phyloP scores from a whole-genome alignment of 2,888 invertebrate species.

The Polylopha cassiicola region DNA sequence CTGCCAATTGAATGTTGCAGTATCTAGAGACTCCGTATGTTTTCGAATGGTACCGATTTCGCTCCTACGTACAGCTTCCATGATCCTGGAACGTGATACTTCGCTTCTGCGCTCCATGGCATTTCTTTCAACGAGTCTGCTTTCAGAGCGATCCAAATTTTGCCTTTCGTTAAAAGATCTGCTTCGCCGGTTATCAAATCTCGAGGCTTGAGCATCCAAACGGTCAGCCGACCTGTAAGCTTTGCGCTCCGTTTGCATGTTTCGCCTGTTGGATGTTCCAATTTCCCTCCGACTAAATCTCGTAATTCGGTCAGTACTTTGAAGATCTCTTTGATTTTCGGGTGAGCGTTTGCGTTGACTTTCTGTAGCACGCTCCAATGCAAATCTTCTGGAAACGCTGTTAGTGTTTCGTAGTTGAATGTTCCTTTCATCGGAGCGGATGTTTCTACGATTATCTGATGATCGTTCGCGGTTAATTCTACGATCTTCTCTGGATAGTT shows the following conservation, averaged over 20 bases:
- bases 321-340: too few relatives aligned
- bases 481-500: too few relatives aligned
- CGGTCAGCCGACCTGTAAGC: slow-evolving; percentile 4
- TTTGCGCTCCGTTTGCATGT: slow-evolving; percentile 2
- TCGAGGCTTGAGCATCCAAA: background rate
- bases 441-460: too few relatives aligned
- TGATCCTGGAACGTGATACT: slow-evolving; percentile 26
- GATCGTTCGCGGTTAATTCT: too few relatives aligned
- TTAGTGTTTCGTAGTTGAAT: too few relatives aligned
- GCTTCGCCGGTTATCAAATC: slow-evolving; percentile 3
- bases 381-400: too few relatives aligned
- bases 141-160: slow-evolving; percentile 20
- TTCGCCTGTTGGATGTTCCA: too few relatives aligned
- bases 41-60: slow-evolving; percentile 19
- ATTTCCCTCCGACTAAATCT: too few relatives aligned
- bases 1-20: slow-evolving; percentile 41
- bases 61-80: slow-evolving; percentile 23
- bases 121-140: slow-evolving; percentile 10
- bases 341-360: too few relatives aligned
- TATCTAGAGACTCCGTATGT: slow-evolving; percentile 24
- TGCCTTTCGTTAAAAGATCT: slow-evolving; percentile 1
- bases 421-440: too few relatives aligned
- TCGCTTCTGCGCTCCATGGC: slow-evolving; percentile 23
- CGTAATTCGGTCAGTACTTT: too few relatives aligned
- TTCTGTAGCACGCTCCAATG: too few relatives aligned